Evolutionary conservation across 2,797 vertebrate species (phyloP), one percentile per base, ranked within the genome.

Genomic region (Rhincodon typus): DNA sequence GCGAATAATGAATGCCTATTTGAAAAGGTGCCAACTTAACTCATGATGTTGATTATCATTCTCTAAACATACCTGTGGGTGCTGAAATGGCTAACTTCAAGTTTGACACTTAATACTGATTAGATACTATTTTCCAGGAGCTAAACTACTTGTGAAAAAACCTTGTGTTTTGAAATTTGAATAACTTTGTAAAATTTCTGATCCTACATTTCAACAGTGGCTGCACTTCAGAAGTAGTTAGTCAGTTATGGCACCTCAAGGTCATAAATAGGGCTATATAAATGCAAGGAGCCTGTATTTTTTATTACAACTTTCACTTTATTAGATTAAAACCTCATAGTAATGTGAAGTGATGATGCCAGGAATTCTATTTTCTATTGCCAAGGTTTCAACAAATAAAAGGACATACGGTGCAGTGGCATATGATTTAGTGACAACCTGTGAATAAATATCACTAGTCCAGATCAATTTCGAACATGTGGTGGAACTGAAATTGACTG

Each of bases 401-500:
- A 19, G 42, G 15, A 57, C 70, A 95, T 21, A 34, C 34, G 8
- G 46, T n/a, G 69, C 94, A 95, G 27, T 74, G 50, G 34, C 30
- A 15, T 95, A 42, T 74, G 94, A 25, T 5, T 57, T 13, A 74
- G 42, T 95, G 46, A 23, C 25, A 94, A 53, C 25, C 25, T 74
- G 94, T 74, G 70, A 94, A 94, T 94, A 94, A 72, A 94, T 72
- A 72, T 74, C 94, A 74, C 46, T 46, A 3, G 70, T 72, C 25
- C n/a, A 23, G 66, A 25, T n/a, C 62, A 93, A 42, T 69, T 69
- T 93, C 62, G 69, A 67, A 93, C 69, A 66, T 69, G 10, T 21
- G 25, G 57, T 69, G n/a, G 62, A 93, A 69, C 90, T 69, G n/a
- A 93, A 69, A 42, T 19, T 69, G 62, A 67, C 94, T 53, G 94